These are phyloP conservation scores for Callyntrura sp. DNA, from an alignment of 2,888 invertebrate species.

Conservation along the genomic window DNA sequence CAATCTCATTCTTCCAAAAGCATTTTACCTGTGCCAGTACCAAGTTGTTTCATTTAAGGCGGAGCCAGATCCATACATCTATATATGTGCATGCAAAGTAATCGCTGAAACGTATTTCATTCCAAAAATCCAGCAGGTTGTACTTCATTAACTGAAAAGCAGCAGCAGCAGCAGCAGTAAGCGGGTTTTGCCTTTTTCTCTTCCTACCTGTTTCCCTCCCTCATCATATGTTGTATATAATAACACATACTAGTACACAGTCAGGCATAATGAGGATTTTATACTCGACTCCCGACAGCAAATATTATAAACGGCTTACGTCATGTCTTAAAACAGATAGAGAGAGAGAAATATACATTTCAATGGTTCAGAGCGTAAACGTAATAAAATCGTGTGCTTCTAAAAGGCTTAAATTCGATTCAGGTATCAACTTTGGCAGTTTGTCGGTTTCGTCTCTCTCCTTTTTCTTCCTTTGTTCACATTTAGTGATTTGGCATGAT, in stretches of 20 bases:
- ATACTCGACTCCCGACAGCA: neutral
- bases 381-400: neutral
- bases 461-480: no score
- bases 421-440: no score
- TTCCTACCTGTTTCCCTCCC: slow-evolving; percentile 59
- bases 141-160: slow-evolving; percentile 14
- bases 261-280: neutral
- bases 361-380: neutral
- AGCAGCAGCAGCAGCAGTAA: slow-evolving; percentile 2
- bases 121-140: slow-evolving; percentile 71
- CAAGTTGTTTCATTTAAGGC: slow-evolving; percentile 51
- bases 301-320: slow-evolving; percentile 17
- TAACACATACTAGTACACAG: neutral
- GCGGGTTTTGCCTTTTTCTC: slow-evolving; percentile 59
- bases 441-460: no score
- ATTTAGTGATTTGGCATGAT: neutral
- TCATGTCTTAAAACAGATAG: slow-evolving; percentile 32
- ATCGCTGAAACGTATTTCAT: slow-evolving; percentile 64
- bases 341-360: no score
- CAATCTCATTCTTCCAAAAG: slow-evolving; percentile 20
- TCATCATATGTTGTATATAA: slow-evolving; percentile 1
- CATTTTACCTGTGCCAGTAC: slow-evolving; percentile 20
- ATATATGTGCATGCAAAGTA: slow-evolving; percentile 48
- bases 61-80: slow-evolving; percentile 48
- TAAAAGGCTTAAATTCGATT: no score